Conservation (phyloP, 2,888 invertebrate genomes). For the Oligia strigilis region DNA sequence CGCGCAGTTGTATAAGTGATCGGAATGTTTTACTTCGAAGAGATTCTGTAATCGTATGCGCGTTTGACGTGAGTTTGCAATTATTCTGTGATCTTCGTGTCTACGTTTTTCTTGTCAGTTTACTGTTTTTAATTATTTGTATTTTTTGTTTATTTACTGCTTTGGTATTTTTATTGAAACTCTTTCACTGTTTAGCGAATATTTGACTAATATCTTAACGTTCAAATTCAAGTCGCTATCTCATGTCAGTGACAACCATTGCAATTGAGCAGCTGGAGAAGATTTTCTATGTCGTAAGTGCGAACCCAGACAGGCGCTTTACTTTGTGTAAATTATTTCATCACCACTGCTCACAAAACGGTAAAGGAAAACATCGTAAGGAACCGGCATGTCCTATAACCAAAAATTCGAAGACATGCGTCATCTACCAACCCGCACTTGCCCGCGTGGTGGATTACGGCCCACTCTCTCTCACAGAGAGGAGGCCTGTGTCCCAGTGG, state of each 20-base stretch:
- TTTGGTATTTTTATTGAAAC: no score
- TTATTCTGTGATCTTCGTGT: background rate
- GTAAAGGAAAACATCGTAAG: background rate
- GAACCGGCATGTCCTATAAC: no score
- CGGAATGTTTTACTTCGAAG: conserved; percentile 15
- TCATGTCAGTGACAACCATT: no score
- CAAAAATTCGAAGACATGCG: background rate
- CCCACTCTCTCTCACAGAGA: background rate
- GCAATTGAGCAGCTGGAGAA: background rate
- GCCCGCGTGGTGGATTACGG: background rate
- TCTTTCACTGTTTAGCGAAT: no score
- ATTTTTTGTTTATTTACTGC: no score
- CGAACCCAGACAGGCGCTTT: background rate
- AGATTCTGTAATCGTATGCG: background rate
- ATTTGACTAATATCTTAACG: no score
- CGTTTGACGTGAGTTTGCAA: background rate
- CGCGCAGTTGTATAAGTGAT: conserved; percentile 35
- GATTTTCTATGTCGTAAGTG: background rate
- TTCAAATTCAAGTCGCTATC: no score
- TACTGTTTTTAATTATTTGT: background rate
- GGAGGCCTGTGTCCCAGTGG: background rate
- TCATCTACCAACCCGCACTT: background rate
- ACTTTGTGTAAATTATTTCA: background rate
- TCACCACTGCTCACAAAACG: background rate
- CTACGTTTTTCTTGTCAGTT: background rate